Base-by-base conservation (phyloP, 2,888 invertebrate species). In the Lasioglossum villosulum region DNA sequence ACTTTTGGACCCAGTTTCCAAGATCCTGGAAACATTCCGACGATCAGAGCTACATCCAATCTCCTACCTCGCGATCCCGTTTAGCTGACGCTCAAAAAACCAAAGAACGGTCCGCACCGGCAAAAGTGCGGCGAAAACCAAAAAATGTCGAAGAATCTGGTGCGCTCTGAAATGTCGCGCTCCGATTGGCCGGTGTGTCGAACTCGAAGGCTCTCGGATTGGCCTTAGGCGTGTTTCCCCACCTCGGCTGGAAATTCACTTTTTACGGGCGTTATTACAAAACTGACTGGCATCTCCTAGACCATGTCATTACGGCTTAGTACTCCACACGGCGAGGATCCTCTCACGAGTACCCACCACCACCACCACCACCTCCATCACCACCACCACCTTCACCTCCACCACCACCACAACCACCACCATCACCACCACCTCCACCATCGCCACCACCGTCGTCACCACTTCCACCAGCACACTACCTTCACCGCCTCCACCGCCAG, bases 231-330 rank as follows among this genome's bases (percentile, higher is more conserved):
- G 87, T 90, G 92, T 94, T 95, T 94, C 95, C 95, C 95, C 95
- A 94, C 95, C 94, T 93, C 78, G 84, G 88, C 16, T 91, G 93
- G 93, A 95, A 95, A 95, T 94, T 95, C 94, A 94, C 95, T 95
- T 95, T 95, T 95, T 95, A 94, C 94, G 91, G 92, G 89, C 90
- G 92, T 94, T 94, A 95, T 95, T 95, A 95, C 95, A 95, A 95
- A 95, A 95, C 95, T 94, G 94, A 94, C 94, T 92, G 93, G 94
- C 93, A 94, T 94, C 94, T 94, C 94, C 94, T 95, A 95, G 95
- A 95, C 93, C 95, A 95, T 95, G 94, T 95, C 95, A 95, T 95
- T 95, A 95, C 94, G 92, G 92, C 93, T 93, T 94, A 93, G 95
- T 94, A 93, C 95, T 94, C 94, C 92, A 93, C 92, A 93, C 94